These are phyloP conservation scores for Ylistrum balloti DNA, from an alignment of 1,140 invertebrate genomes.

Conservation along the genomic window DNA sequence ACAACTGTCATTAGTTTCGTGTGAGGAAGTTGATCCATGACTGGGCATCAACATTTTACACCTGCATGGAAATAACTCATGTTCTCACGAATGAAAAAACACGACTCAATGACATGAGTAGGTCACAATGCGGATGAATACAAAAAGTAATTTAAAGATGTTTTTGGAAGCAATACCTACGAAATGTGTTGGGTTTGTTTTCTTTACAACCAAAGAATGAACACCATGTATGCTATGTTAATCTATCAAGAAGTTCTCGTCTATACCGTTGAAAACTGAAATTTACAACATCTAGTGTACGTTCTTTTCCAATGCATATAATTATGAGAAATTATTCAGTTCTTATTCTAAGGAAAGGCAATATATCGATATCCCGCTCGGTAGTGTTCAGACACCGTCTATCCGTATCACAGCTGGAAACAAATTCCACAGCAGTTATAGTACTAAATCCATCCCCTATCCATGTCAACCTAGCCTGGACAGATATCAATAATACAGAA, in stretches of 20 bases:
- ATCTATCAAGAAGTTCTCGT: too few species aligned
- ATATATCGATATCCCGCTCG: not conserved
- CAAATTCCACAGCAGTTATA: not conserved
- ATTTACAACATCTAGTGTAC: conserved; percentile 1
- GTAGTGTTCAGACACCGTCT: not conserved
- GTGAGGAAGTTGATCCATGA: not conserved
- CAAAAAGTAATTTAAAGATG: too few species aligned
- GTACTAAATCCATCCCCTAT: not conserved
- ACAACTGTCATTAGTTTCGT: not conserved
- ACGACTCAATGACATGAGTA: too few species aligned
- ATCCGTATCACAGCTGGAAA: not conserved
- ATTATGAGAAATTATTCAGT: not conserved
- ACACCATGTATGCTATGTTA: too few species aligned
- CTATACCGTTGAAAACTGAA: too few species aligned
- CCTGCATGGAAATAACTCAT: not conserved
- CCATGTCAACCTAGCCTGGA: not conserved
- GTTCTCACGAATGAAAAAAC: too few species aligned
- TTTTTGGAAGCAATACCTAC: too few species aligned
- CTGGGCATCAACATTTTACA: not conserved
- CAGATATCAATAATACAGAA: too few species aligned
- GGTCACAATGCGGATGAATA: too few species aligned
- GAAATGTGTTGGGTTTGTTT: too few species aligned
- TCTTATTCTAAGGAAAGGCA: not conserved
- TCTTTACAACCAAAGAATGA: too few species aligned
- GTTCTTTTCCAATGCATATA: not conserved